Evolutionary conservation across 2,113 vertebrate genomes (phyloP).

Genomic region (Proteles cristata): DNA sequence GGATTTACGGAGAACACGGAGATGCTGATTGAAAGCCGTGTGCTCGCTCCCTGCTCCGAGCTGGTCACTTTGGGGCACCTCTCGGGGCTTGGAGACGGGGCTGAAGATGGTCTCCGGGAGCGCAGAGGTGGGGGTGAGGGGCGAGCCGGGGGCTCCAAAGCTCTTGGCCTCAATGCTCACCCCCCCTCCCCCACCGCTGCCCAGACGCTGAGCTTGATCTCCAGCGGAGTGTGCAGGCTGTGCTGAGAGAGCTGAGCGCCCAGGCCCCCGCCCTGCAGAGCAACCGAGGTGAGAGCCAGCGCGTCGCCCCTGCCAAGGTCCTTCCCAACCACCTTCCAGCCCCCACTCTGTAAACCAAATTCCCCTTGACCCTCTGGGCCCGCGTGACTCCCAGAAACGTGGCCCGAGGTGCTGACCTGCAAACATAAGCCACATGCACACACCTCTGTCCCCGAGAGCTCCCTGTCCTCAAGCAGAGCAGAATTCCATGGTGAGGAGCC

Average conservation of each 20-base stretch:
- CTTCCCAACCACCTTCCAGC: accelerated
- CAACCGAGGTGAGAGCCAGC: slow-evolving; percentile 87
- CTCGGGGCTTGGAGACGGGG: background rate
- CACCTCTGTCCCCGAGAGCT: background rate
- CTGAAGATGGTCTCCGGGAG: background rate
- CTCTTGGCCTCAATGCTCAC: background rate
- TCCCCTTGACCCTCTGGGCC: accelerated
- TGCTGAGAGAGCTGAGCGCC: slow-evolving; percentile 90
- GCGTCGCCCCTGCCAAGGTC: accelerated
- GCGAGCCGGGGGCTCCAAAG: background rate
- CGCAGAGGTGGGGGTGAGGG: background rate
- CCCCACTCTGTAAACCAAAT: background rate
- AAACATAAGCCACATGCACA: accelerated
- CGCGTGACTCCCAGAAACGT: accelerated
- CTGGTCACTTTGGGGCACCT: background rate
- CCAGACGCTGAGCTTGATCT: slow-evolving; percentile 90
- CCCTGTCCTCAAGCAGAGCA: too few species aligned
- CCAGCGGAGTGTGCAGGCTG: slow-evolving; percentile 91
- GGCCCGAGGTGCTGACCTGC: background rate
- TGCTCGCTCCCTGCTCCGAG: background rate
- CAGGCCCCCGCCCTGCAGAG: slow-evolving; percentile 81
- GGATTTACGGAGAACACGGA: background rate
- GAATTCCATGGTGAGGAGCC: background rate
- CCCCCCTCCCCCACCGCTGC: background rate
- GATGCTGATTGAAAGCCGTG: background rate